Percentiles rank a stretch among this genome's conserved stretches.
Evolutionary conservation across 2,113 vertebrate species (phyloP).

Genomic region (Mionectes macconnelli): DNA sequence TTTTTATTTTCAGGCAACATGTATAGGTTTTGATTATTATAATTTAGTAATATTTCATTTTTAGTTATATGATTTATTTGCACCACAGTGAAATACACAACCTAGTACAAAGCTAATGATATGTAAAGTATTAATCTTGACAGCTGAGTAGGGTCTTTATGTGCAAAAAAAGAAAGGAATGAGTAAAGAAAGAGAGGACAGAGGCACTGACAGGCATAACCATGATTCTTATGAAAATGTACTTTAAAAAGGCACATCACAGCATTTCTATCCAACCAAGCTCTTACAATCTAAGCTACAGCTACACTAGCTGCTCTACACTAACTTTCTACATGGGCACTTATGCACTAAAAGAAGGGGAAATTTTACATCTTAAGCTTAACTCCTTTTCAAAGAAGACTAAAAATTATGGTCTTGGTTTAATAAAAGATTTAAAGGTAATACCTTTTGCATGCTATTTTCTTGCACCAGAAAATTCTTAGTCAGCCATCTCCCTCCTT

Average conservation of each 20-base stretch:
- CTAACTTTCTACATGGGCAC: not conserved
- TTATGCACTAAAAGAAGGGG: not conserved
- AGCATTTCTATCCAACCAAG: not conserved
- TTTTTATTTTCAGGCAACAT: not conserved
- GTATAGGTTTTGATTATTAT: not conserved
- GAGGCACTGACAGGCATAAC: not conserved
- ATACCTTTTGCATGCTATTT: not conserved
- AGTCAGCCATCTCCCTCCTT: not conserved
- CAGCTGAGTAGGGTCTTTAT: not conserved
- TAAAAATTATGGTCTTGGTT: not conserved
- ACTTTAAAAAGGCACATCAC: not conserved
- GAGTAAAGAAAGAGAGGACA: not conserved
- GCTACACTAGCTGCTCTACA: not conserved
- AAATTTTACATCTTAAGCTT: not conserved
- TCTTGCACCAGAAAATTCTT: not conserved
- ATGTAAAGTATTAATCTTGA: not conserved
- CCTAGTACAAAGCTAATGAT: not conserved
- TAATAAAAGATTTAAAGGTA: not conserved
- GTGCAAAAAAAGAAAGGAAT: not conserved
- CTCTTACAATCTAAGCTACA: not conserved
- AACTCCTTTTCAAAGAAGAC: not conserved
- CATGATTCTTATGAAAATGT: not conserved
- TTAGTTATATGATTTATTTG: not conserved
- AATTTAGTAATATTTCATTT: not conserved
- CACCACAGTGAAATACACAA: not conserved